Evolutionary conservation across 2,113 vertebrate genomes (phyloP).

Genomic region (Phasianus colchicus): DNA sequence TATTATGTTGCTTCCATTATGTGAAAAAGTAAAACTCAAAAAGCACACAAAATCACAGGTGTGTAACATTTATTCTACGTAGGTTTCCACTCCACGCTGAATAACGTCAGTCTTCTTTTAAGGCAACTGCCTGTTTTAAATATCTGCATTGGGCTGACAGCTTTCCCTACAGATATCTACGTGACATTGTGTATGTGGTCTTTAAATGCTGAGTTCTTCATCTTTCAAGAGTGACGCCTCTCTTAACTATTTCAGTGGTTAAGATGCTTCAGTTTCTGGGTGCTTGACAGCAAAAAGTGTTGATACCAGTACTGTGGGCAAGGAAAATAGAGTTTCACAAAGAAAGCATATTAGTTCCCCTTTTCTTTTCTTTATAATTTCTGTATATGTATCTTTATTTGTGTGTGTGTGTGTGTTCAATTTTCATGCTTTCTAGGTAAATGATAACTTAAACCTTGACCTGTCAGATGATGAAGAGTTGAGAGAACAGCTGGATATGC

Average conservation of each 20-base stretch:
- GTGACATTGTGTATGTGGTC: background rate
- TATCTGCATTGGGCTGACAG: background rate
- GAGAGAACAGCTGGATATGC: constrained; percentile 97
- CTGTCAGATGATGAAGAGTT: constrained; percentile 96
- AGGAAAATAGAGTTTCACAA: background rate
- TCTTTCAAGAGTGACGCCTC: background rate
- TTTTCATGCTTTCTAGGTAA: constrained; percentile 75
- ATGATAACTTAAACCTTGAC: constrained; percentile 89
- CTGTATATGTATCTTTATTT: background rate
- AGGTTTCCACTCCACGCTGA: background rate
- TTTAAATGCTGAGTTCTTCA: background rate
- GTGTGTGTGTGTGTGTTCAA: background rate
- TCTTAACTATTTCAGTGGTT: background rate
- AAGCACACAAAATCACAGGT: background rate
- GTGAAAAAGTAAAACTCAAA: background rate
- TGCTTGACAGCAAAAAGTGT: background rate
- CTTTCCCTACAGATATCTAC: background rate
- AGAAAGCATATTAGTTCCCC: background rate
- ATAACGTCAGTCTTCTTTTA: background rate
- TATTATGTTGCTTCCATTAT: background rate
- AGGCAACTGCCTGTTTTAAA: background rate
- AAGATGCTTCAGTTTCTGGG: background rate
- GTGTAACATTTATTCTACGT: background rate
- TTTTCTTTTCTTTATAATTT: background rate
- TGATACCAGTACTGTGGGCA: background rate